Conservation (phyloP, 2,888 invertebrate genomes). For the Ormyrus pomaceus region DNA sequence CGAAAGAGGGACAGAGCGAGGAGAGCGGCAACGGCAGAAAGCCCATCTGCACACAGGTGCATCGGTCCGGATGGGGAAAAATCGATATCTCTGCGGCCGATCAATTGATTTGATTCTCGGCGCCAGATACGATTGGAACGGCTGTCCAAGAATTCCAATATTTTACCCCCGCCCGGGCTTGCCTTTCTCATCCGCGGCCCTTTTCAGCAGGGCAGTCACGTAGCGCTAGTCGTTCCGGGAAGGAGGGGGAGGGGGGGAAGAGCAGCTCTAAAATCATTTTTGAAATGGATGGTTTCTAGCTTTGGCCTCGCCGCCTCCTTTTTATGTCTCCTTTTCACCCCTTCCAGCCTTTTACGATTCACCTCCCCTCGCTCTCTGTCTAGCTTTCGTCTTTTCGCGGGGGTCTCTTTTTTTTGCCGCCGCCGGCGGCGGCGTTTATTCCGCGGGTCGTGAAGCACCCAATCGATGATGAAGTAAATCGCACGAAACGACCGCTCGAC, state of each 20-base stretch:
- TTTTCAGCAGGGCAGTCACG: slow-evolving; percentile 63
- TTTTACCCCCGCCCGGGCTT: slow-evolving; percentile 59
- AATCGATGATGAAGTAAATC: slow-evolving; percentile 64
- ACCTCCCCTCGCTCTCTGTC: slow-evolving; percentile 21
- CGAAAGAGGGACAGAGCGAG: not conserved
- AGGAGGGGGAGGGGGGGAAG: not conserved
- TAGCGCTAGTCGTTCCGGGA: slow-evolving; percentile 27
- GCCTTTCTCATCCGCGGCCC: slow-evolving; percentile 50
- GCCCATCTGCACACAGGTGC: too few species aligned
- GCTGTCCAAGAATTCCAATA: slow-evolving; percentile 63
- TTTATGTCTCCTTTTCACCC: slow-evolving; percentile 27
- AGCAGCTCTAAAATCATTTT: slow-evolving; percentile 67
- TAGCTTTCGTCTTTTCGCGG: slow-evolving; percentile 24
- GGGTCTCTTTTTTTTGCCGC: not conserved
- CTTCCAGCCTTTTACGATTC: not conserved
- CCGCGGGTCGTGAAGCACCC: slow-evolving; percentile 45
- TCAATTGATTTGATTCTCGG: slow-evolving; percentile 54
- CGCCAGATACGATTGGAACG: slow-evolving; percentile 46
- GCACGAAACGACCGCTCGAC: slow-evolving; percentile 60
- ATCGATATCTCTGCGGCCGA: slow-evolving; percentile 50
- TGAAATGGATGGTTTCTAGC: slow-evolving; percentile 62
- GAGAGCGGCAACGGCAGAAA: too few species aligned
- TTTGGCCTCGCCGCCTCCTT: slow-evolving; percentile 17
- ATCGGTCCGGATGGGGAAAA: not conserved
- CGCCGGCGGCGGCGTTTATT: slow-evolving; percentile 26